phyloP scores from a whole-genome alignment of 2,797 vertebrate species.

The Alcedo quadribrachys region DNA sequence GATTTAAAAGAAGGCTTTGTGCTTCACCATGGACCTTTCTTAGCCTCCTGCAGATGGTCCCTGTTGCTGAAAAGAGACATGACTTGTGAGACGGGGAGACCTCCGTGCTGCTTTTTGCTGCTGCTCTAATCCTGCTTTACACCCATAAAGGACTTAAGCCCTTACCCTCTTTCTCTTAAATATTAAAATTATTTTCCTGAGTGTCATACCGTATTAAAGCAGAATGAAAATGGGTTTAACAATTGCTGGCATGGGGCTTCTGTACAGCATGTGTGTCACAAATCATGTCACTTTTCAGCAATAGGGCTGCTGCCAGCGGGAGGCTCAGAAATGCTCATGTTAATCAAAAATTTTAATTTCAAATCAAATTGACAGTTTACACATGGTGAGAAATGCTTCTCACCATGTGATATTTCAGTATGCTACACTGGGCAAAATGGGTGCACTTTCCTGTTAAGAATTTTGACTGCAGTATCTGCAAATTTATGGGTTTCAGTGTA shows the following conservation, averaged over 20 bases:
- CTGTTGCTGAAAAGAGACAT: slow-evolving; percentile 53
- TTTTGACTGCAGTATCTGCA: slow-evolving; percentile 55
- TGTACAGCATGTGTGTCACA: slow-evolving; percentile 74
- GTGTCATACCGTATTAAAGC: slow-evolving; percentile 67
- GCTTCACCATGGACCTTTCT: slow-evolving; percentile 56
- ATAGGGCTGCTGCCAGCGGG: slow-evolving; percentile 72
- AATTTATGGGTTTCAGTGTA: slow-evolving; percentile 64
- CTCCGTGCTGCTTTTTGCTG: background rate
- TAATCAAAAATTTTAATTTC: slow-evolving; percentile 78
- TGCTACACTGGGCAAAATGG: slow-evolving; percentile 71
- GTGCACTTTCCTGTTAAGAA: slow-evolving; percentile 71
- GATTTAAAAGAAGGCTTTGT: slow-evolving; percentile 64
- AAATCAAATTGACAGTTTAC: slow-evolving; percentile 74
- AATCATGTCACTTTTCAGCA: slow-evolving; percentile 76
- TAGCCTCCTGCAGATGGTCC: slow-evolving; percentile 61
- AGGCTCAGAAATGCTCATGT: slow-evolving; percentile 75
- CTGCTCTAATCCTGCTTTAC: slow-evolving; percentile 44
- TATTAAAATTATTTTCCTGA: slow-evolving; percentile 68
- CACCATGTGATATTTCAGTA: slow-evolving; percentile 65
- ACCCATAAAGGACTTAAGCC: slow-evolving; percentile 55
- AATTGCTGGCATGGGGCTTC: slow-evolving; percentile 70
- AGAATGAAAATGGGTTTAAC: slow-evolving; percentile 70
- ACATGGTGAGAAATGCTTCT: slow-evolving; percentile 69
- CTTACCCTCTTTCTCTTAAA: slow-evolving; percentile 57
- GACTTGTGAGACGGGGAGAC: slow-evolving; percentile 40